Evolutionary conservation across 1,140 invertebrate species (phyloP), one percentile per base, ranked within the genome.

Genomic region (Eupristina koningsbergeri): DNA sequence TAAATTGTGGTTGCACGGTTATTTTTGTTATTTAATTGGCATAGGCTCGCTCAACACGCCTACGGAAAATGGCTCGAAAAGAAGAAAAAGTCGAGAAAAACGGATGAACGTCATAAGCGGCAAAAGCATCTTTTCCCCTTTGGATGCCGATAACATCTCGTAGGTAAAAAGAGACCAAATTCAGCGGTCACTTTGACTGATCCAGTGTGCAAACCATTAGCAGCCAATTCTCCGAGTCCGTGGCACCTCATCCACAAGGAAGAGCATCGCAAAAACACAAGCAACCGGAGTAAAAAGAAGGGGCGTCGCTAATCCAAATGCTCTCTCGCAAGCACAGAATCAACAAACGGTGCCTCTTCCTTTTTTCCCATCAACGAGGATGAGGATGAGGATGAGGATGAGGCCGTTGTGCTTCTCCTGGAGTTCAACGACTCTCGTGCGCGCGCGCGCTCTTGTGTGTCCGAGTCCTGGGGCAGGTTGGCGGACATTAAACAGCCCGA

Each of bases 371-470:
- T 39, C 79, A 76, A 50, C 83, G 80, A 47, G 22, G 39, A 29
- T 34, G 75, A 45, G 11, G 15, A 17, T 0, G 63, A 64, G 31
- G 69, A 73, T 39, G 69, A 74, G 13, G 45, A 74, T 41, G 45
- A 31, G 45, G 78, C 41, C 64, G n/a, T 53, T 71, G 64, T 31
- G 47, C 64, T 45, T 41, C 19, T 45, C 61, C 13, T 45, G 41
- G 81, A 83, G 87, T 87, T 86, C 86, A 87, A 85, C 86, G 85
- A 89, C 86, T 87, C 84, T 74, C 29, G 45, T 69, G n/a, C 19
- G 22, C 41, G 19, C 26, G 22, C 3, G n/a, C 13, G 26, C 39
- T 29, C 22, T 15, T 47, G 15, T 31, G 74, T 31, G 50, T 5
- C 74, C 31, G 29, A 58, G 26, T 41, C 36, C 9, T 26, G 67